Conservation (phyloP, 1,140 invertebrate species). For the Drosophila oshimai region DNA sequence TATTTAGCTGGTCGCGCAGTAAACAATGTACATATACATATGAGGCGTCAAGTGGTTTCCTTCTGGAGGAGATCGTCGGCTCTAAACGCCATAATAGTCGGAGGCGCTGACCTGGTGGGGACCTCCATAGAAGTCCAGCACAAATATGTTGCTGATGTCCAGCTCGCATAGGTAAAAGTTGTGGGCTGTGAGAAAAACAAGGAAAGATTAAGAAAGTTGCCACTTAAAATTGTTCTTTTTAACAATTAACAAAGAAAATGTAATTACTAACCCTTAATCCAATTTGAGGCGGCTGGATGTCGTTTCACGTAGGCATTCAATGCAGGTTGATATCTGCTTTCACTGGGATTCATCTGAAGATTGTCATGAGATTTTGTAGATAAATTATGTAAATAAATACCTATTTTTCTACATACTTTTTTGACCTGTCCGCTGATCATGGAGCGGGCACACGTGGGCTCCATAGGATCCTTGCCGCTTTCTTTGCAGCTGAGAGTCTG, state of each 20-base stretch:
- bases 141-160: constrained; percentile 87
- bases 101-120: constrained; percentile 86
- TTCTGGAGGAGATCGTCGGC: constrained; percentile 5
- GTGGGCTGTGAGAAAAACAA: constrained; percentile 85
- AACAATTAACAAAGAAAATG: not conserved
- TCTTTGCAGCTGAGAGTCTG: constrained; percentile 87
- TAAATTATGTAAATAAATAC: not conserved
- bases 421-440: constrained; percentile 88
- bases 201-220: too few relatives aligned
- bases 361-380: not conserved
- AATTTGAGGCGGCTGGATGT: constrained; percentile 88
- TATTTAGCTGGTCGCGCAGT: not conserved
- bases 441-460: constrained; percentile 90
- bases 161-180: constrained; percentile 90
- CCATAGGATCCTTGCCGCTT: constrained; percentile 89
- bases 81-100: constrained; percentile 84
- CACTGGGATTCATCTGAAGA: constrained; percentile 84
- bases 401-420: constrained; percentile 84
- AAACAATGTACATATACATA: constrained; percentile 1
- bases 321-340: constrained; percentile 85
- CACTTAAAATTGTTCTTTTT: too few relatives aligned
- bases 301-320: constrained; percentile 86
- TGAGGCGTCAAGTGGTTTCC: not conserved
- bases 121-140: constrained; percentile 91
- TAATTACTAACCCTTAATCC: constrained; percentile 84